Evolutionary conservation across 2,113 vertebrate species (phyloP), one percentile per base, ranked within the genome.

Genomic region (Tinamus guttatus): DNA sequence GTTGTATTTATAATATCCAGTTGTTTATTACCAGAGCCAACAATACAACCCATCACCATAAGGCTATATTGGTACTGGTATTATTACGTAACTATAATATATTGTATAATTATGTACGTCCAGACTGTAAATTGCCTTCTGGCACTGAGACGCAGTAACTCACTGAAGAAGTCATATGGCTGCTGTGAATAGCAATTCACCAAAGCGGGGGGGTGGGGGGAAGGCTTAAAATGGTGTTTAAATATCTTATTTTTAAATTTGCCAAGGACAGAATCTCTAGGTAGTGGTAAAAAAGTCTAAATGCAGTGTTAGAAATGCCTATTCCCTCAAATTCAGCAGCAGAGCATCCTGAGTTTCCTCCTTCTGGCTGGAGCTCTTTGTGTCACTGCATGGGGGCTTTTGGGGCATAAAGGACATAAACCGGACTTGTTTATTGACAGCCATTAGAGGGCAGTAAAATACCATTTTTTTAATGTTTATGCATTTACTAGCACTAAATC

Each of bases 371-470:
- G 58, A 71, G 84, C 83, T 28, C 24, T 58, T 59, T 13, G 28
- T 64, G 59, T 69, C 24, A 41, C 32, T 4, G 75, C 0, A 27
- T 81, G n/a, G 11, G 17, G 52, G 10, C 0, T 43, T 68, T n/a
- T 2, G 47, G 56, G 43, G 27, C 52, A 60, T 9, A 47, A 73
- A 32, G 12, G 7, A 32, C 2, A 7, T 3, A 16, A 56, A 36
- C 17, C 2, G 8, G 34, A 38, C 11, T 32, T 54, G 59, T 28
- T 13, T 49, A 3, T n/a, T 1, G 4, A 1, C 18, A 81, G 76
- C 93, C 98, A 5, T 85, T 91, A 98, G 98, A 95, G 98, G 98
- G 97, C 98, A 96, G 88, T 82, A 83, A 91, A 85, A 91, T 24
- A 94, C 93, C 64, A 3, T 62, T 67, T 94, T 64, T 27, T 13